Conservation (phyloP, 1,140 invertebrate genomes). For the Hetaerina americana region DNA sequence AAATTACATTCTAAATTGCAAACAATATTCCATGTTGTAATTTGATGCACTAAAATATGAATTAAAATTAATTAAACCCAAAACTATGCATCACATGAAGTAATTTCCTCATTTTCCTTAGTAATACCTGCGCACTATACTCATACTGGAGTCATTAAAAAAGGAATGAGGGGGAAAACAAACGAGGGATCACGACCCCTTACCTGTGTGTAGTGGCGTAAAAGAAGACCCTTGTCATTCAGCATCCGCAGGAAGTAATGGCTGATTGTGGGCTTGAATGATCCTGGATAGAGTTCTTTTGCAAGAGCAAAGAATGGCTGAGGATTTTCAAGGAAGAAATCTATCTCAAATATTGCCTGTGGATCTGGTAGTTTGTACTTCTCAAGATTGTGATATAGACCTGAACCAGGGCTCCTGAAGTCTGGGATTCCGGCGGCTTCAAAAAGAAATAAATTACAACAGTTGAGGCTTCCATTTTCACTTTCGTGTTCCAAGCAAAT, state of each 20-base stretch:
- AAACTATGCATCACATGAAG: too few species aligned
- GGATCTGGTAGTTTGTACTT: slow-evolving; percentile 88
- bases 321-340: slow-evolving; percentile 67
- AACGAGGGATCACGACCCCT: too few species aligned
- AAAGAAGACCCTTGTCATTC: slow-evolving; percentile 61
- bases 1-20: too few species aligned
- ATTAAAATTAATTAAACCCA: too few species aligned
- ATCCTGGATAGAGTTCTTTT: slow-evolving; percentile 72
- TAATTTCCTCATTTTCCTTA: too few species aligned
- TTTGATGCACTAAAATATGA: too few species aligned
- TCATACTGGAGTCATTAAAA: too few species aligned
- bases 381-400: slow-evolving; percentile 82
- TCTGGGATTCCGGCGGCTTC: slow-evolving; percentile 89
- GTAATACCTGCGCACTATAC: too few species aligned
- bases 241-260: slow-evolving; percentile 76
- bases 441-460: slow-evolving; percentile 21
- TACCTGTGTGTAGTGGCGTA: slow-evolving; percentile 67
- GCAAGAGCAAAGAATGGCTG: slow-evolving; percentile 76
- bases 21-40: too few species aligned
- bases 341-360: slow-evolving; percentile 90
- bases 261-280: slow-evolving; percentile 63
- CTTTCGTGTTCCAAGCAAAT: neutral
- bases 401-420: slow-evolving; percentile 79
- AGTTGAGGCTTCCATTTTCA: neutral
- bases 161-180: too few species aligned